Conservation (phyloP, 2,113 vertebrate genomes). For the Halichoerus grypus region DNA sequence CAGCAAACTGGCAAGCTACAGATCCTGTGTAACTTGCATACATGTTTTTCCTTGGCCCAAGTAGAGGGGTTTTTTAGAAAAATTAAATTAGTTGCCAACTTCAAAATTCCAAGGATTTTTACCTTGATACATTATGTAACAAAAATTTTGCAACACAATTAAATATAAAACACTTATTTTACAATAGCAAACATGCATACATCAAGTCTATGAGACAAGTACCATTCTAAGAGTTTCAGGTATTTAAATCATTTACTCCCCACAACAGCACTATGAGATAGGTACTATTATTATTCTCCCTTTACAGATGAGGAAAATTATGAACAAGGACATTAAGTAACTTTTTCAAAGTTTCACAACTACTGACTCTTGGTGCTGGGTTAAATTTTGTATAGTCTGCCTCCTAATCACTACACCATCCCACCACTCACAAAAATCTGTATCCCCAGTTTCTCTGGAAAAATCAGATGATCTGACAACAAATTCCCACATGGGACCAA, state of each 20-base stretch:
- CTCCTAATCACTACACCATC: not conserved
- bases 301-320: not conserved
- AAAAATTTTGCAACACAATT: not conserved
- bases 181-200: not conserved
- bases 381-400: not conserved
- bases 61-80: not conserved
- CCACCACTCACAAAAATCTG: not conserved
- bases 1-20: not conserved
- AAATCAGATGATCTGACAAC: not conserved
- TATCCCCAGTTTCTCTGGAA: not conserved
- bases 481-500: not conserved
- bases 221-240: not conserved
- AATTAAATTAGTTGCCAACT: not conserved
- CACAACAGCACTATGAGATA: not conserved
- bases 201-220: not conserved
- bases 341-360: not conserved
- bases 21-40: not conserved
- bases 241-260: not conserved
- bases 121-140: not conserved
- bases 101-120: constrained; percentile 49
- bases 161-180: not conserved
- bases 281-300: not conserved
- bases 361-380: not conserved
- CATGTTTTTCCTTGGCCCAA: not conserved
- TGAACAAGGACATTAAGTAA: not conserved